Base-by-base conservation (phyloP, 2,113 vertebrate genomes). In the Entelurus aequoreus region DNA sequence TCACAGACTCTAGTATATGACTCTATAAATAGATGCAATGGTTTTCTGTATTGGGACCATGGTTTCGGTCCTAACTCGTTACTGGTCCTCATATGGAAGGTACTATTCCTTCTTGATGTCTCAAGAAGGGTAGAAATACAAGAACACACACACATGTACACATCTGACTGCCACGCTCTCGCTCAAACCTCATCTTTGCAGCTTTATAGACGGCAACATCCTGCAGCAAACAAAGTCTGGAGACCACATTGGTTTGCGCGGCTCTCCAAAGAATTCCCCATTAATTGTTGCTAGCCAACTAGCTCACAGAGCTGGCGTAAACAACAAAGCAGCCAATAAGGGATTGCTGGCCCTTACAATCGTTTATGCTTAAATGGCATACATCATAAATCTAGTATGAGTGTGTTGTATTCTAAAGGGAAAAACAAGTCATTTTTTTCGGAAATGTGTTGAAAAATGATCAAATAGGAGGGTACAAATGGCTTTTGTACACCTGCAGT, bases 161-260 rank as follows among this genome's bases (percentile, higher is more conserved):
- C 14, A 59, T 48, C 55, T 61, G 42, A 74, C 19, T 65, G 19
- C 58, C 36, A 16, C 19, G 8, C n/a, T 69, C n/a, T 11, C 6
- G 36, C 59, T 13, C 3, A 1, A 14, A 48, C 46, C 15, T 9
- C 9, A n/a, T 35, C 1, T 16, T 13, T 50, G 53, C 38, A 38
- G 51, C 55, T 36, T 51, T 5, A 12, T 54, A 54, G 42, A 65
- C 57, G 16, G 38, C 9, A 62, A 44, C 66, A 68, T 15, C 48
- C 58, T 61, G 60, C 48, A 46, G 5, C 28, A 37, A 55, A 65
- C 28, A 58, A 11, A 6, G 55, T 8, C 16, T 63, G 49, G 37
- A 48, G 35, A 58, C 37, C 63, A 74, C 7, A 60, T 58, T 71
- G 47, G 14, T 10, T 14, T 16, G 10, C 7, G 11, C 37, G 36